Base-by-base conservation (phyloP, 2,797 vertebrate species). In the Danionella dracula region DNA sequence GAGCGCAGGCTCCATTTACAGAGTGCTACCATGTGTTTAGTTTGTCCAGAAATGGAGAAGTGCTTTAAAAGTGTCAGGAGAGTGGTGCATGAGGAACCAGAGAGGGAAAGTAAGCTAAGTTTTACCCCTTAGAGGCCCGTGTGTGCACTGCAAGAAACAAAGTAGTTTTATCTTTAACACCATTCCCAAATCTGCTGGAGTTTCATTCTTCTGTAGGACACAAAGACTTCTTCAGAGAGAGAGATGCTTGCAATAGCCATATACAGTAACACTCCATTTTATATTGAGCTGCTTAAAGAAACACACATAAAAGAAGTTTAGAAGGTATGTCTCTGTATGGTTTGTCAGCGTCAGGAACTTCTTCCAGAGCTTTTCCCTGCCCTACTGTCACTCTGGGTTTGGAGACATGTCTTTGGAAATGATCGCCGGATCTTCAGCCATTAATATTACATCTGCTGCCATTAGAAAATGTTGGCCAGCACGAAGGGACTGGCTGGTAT, bases 361-460 rank as follows among this genome's bases (percentile, higher is more conserved):
- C n/a, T 38, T 42, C 31, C n/a, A n/a, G n/a, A n/a, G n/a, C 8
- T 71, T 44, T 44, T 27, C 3, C 37, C 49, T 48, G 55, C 17
- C 37, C 50, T 5, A 49, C 62, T 67, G 70, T 74, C 72, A 49
- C 53, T 57, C 50, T 69, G 62, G 27, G 58, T 72, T 61, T 55
- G 50, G 35, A 54, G 35, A 20, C 11, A 44, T 19, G 20, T 66
- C 66, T 35, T 37, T 42, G 62, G 46, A 49, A 66, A 38, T 50
- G 40, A 54, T 56, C 50, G 19, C 57, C 37, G 32, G 61, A 70
- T 45, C 54, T 55, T 38, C 13, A 8, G 32, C 41, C 72, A 77
- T 77, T 74, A 72, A 77, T 72, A 68, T 75, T 65, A 44, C 72
- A 77, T 77, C 55, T 48, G 50, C 51, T 70, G 49, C 66, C 76